Evolutionary conservation across 2,113 vertebrate genomes (phyloP).

Genomic region (Oreochromis aureus): DNA sequence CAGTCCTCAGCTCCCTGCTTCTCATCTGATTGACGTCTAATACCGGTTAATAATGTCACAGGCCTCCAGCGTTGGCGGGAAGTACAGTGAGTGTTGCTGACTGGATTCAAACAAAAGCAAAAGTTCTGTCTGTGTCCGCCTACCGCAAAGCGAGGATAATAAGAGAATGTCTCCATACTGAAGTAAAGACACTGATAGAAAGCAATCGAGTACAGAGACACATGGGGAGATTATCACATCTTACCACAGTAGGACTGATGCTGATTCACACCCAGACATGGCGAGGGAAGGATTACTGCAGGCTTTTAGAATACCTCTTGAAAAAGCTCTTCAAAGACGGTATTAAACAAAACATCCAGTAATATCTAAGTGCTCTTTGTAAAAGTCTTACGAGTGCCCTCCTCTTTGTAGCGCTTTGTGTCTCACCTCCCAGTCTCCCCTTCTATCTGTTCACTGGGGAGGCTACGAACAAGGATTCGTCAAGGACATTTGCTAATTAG

Average conservation of each 20-base stretch:
- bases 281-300: conserved; percentile 42
- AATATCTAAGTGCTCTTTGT: conserved; percentile 61
- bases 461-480: conserved; percentile 24
- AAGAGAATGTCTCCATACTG: conserved; percentile 8
- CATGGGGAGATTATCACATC: conserved; percentile 55
- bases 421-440: conserved; percentile 32
- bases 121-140: not conserved
- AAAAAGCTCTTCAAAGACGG: conserved; percentile 57
- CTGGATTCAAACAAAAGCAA: not conserved
- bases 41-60: not conserved
- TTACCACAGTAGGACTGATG: conserved; percentile 35
- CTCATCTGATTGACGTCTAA: not conserved
- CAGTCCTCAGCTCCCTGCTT: not conserved
- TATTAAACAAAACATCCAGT: conserved; percentile 57
- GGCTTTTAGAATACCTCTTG: conserved; percentile 48
- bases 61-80: not conserved
- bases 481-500: conserved; percentile 58
- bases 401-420: conserved; percentile 46
- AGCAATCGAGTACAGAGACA: conserved; percentile 2
- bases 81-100: not conserved
- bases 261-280: conserved; percentile 47
- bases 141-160: not conserved
- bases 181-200: conserved; percentile 8
- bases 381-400: conserved; percentile 52
- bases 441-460: conserved; percentile 21